phyloP scores from a whole-genome alignment of 1,140 invertebrate species.

The Aphaenogaster ashmeadi region DNA sequence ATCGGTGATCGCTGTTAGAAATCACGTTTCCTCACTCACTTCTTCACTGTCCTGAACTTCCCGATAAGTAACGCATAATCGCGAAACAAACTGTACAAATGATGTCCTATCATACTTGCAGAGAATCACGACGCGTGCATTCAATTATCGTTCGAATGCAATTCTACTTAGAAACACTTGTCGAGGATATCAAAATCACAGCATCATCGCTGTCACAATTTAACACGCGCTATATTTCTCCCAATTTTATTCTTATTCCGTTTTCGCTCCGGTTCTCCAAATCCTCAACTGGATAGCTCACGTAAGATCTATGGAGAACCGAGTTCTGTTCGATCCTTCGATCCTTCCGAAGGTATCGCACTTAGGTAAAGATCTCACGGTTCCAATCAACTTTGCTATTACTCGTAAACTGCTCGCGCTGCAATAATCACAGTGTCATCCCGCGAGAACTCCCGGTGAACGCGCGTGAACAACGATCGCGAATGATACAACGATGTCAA shows the following conservation, averaged over 20 bases:
- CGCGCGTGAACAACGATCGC: conserved; percentile 14
- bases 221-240: background rate
- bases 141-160: background rate
- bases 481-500: conserved; percentile 33
- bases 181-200: conserved; percentile 10
- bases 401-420: background rate
- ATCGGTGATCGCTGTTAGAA: background rate
- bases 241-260: background rate
- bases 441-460: background rate
- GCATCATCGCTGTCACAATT: background rate
- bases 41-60: conserved; percentile 43
- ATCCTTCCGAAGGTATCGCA: background rate
- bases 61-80: background rate
- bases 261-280: background rate
- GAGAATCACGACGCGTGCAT: background rate
- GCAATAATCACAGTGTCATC: background rate
- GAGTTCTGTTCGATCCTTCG: background rate
- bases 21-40: conserved; percentile 33
- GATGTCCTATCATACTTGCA: conserved; percentile 29
- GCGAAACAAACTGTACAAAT: background rate
- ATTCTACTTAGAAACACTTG: background rate
- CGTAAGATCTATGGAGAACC: background rate
- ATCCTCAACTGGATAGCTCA: background rate
- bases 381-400: background rate
- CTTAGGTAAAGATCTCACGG: background rate